Base-by-base conservation (phyloP, 1,140 invertebrate species). In the Bombus soroeensis region DNA sequence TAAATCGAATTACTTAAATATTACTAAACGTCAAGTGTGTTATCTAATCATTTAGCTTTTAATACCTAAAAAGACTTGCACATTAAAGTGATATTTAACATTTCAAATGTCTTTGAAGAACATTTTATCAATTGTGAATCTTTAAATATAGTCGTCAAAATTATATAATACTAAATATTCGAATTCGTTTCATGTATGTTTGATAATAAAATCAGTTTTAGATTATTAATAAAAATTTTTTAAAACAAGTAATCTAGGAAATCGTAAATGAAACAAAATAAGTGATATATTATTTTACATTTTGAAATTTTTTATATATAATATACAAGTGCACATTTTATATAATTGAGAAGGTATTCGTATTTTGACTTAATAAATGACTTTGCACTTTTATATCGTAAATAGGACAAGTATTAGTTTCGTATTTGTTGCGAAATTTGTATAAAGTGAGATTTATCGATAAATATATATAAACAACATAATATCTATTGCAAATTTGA, bases 41-140 rank as follows among this genome's bases (percentile, higher is more conserved):
- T 74, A 64, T 82, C 53, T 73, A 74, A 74, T 82, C 32, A 41
- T 64, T 82, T 28, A 12, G 3, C 13, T 9, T 64, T 34, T 57
- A 9, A 62, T 34, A 37, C 3, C 22, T 62, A 25, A n/a, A 13
- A 8, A 22, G 13, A 57, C 2, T n/a, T 62, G 25, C 12, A 15
- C 0, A 3, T 25, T 68, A 10, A 64, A 28, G 18, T 68, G 32
- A 47, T 8, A 72, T 68, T 25, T 10, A 34, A 43, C 28, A 22
- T 75, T 53, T 75, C 62, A 8, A 9, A 79, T 57, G 62, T 66
- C 6, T 47, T 39, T 47, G 15, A 18, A 6, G 5, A 22, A 64
- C 22, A 64, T 34, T 22, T 28, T 34, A 32, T 43, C 4, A 68
- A 2, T 28, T 12, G 2, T 5, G 3, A 10, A 39, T 70, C 1